Conservation (phyloP, 2,797 vertebrate genomes). For the Anas bahamensis region DNA sequence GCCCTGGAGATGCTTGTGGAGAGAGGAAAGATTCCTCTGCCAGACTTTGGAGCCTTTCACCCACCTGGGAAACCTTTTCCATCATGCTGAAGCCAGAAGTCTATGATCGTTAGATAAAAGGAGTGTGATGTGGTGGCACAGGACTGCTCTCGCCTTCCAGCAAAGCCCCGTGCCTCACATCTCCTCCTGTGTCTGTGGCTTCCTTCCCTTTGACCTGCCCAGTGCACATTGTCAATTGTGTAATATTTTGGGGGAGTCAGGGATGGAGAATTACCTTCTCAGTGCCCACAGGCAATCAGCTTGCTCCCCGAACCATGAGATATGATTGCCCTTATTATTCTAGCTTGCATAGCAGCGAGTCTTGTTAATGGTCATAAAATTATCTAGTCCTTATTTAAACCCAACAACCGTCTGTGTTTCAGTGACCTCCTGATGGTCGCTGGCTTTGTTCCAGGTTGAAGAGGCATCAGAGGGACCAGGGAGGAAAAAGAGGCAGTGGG, state of each 20-base stretch:
- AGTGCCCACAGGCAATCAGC: conserved; percentile 51
- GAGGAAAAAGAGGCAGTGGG: neutral
- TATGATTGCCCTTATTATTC: conserved; percentile 69
- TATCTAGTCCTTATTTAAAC: conserved; percentile 72
- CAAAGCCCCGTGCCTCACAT: neutral
- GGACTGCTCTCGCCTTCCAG: neutral
- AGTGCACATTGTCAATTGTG: neutral
- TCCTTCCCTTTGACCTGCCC: neutral
- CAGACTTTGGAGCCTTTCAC: neutral
- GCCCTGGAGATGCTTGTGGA: neutral
- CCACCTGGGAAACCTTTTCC: neutral
- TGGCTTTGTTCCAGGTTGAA: conserved; percentile 56
- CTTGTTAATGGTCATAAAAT: conserved; percentile 71
- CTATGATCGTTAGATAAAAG: neutral
- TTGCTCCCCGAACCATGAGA: conserved; percentile 60
- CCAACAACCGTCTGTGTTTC: conserved; percentile 61
- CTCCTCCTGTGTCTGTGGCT: neutral
- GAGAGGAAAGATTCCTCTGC: neutral
- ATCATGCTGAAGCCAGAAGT: neutral
- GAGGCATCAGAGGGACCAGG: neutral
- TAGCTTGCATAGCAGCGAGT: conserved; percentile 44
- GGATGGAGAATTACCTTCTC: conserved; percentile 21
- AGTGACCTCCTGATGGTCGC: conserved; percentile 57
- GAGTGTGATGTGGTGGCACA: neutral
- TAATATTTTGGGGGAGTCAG: neutral